Evolutionary conservation across 2,888 invertebrate species (phyloP).

Genomic region (Tillus elongatus): DNA sequence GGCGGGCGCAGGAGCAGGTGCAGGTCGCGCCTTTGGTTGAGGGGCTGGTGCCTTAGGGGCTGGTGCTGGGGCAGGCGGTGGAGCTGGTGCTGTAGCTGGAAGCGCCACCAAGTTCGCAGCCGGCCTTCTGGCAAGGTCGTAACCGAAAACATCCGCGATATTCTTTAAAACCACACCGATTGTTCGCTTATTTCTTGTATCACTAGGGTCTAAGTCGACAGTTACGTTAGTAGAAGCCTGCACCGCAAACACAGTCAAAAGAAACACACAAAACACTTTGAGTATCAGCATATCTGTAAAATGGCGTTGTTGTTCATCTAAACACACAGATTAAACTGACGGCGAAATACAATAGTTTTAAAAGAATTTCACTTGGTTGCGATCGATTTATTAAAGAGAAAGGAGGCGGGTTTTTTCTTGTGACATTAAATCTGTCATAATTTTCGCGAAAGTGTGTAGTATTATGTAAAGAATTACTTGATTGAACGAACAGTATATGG

Average conservation of each 20-base stretch:
- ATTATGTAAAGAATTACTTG: constrained; percentile 33
- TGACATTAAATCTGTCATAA: constrained; percentile 29
- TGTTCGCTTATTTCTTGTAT: constrained; percentile 33
- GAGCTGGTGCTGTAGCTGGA: constrained; percentile 17
- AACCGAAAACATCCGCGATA: constrained; percentile 40
- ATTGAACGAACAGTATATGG: constrained; percentile 27
- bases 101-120: constrained; percentile 13
- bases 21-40: constrained; percentile 14
- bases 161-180: constrained; percentile 35
- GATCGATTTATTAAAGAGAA: constrained; percentile 33
- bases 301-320: constrained; percentile 20
- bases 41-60: constrained; percentile 15
- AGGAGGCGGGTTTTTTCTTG: constrained; percentile 28
- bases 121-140: constrained; percentile 36
- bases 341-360: constrained; percentile 18
- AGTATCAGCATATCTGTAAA: constrained; percentile 6
- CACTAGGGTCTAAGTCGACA: constrained; percentile 18
- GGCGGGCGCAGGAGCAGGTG: constrained; percentile 20
- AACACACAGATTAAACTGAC: constrained; percentile 29
- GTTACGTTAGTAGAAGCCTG: background rate
- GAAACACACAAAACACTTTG: constrained; percentile 10
- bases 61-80: constrained; percentile 16
- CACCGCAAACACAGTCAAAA: constrained; percentile 8
- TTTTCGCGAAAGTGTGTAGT: constrained; percentile 24
- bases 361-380: constrained; percentile 32